Percentiles rank a stretch among this genome's conserved stretches.
These are phyloP conservation scores for Tetrax tetrax DNA, from an alignment of 2,113 vertebrate species.

Conservation along the genomic window DNA sequence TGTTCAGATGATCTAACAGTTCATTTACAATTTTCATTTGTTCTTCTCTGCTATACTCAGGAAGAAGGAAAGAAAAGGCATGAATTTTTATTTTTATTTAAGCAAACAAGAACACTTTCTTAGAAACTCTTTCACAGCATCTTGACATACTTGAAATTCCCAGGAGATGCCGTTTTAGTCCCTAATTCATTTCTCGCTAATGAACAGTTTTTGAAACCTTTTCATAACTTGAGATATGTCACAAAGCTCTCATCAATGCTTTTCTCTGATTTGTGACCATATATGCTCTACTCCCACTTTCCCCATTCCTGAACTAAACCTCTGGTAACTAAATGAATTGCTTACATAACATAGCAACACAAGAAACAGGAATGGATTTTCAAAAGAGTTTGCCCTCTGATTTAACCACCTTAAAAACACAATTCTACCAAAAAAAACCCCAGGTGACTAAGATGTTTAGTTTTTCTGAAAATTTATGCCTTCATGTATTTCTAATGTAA, in stretches of 20 bases:
- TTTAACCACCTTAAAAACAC: background rate
- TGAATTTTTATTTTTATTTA: constrained; percentile 36
- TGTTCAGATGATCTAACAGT: constrained; percentile 75
- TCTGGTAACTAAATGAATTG: background rate
- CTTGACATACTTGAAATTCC: background rate
- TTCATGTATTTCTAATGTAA: background rate
- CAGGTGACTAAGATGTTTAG: background rate
- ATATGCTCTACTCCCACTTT: background rate
- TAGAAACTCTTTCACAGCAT: background rate
- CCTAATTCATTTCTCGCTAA: background rate
- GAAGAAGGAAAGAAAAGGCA: background rate
- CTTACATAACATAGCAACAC: background rate
- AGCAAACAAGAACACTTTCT: constrained; percentile 23
- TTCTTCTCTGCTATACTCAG: constrained; percentile 68
- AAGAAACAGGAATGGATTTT: background rate
- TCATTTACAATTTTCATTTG: constrained; percentile 67
- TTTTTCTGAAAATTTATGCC: background rate
- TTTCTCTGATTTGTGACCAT: background rate
- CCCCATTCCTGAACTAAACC: background rate
- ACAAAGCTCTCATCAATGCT: background rate
- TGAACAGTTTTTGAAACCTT: background rate
- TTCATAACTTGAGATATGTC: background rate
- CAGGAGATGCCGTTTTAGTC: background rate
- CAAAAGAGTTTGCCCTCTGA: background rate
- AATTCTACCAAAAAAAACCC: background rate